phyloP scores from a whole-genome alignment of 2,113 vertebrate genomes.

The Spea bombifrons region DNA sequence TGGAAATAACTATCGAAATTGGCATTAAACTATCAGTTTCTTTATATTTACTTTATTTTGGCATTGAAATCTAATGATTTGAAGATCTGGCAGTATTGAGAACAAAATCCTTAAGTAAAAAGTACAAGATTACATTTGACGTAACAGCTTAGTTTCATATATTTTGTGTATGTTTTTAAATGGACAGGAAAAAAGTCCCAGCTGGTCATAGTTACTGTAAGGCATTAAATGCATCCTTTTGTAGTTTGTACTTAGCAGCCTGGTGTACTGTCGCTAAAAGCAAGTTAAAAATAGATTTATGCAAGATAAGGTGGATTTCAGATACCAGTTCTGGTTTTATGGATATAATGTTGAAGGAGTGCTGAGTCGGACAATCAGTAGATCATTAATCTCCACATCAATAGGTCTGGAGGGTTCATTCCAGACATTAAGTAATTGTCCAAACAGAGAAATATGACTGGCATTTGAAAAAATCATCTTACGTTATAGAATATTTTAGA shows the following conservation, averaged over 20 bases:
- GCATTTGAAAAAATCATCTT: neutral
- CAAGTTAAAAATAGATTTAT: slow-evolving; percentile 32
- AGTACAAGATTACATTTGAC: too few species aligned
- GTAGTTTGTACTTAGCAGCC: slow-evolving; percentile 16
- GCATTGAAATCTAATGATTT: too few species aligned
- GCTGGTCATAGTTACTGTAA: too few species aligned
- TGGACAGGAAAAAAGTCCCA: too few species aligned
- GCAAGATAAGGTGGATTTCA: slow-evolving; percentile 30
- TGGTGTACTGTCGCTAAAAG: slow-evolving; percentile 39
- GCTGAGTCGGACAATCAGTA: slow-evolving; percentile 21
- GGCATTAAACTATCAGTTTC: too few species aligned
- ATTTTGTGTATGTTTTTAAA: too few species aligned
- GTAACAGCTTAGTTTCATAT: too few species aligned
- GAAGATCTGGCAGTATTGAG: too few species aligned
- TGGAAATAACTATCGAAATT: too few species aligned
- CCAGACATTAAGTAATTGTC: neutral
- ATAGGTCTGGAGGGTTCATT: neutral
- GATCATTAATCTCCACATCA: slow-evolving; percentile 6
- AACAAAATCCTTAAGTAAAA: too few species aligned
- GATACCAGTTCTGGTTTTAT: slow-evolving; percentile 33
- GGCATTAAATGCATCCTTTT: neutral
- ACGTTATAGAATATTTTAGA: too few species aligned
- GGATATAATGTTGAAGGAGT: slow-evolving; percentile 13
- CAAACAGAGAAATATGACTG: neutral
- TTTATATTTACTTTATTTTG: too few species aligned